Evolutionary conservation across 2,888 invertebrate species (phyloP).

Genomic region (Nasonovia ribisnigri): DNA sequence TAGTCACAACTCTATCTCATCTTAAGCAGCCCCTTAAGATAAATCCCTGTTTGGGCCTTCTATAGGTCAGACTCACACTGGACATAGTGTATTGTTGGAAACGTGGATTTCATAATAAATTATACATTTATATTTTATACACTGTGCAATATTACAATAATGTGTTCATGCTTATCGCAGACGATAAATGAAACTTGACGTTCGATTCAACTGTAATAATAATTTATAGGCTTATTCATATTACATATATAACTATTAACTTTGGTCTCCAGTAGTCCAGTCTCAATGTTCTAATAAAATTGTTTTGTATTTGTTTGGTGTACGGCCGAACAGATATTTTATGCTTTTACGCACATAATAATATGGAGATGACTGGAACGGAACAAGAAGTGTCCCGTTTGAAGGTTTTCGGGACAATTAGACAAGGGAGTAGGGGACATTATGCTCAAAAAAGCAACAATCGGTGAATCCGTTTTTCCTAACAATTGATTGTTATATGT

Average conservation of each 20-base stretch:
- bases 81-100: neutral
- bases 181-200: neutral
- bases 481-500: neutral
- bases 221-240: neutral
- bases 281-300: neutral
- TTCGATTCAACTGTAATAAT: neutral
- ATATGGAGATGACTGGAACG: neutral
- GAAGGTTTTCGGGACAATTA: neutral
- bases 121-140: neutral
- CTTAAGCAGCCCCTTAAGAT: neutral
- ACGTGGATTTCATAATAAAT: neutral
- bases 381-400: neutral
- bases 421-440: neutral
- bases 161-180: neutral
- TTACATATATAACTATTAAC: neutral
- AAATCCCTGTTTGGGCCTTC: neutral
- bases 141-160: neutral
- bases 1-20: too few relatives aligned
- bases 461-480: neutral
- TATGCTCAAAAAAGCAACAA: neutral
- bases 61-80: neutral
- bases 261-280: neutral
- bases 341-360: neutral
- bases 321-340: neutral
- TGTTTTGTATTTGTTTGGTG: neutral